phyloP scores from a whole-genome alignment of 2,113 vertebrate species.

The Monarcha castaneiventris region DNA sequence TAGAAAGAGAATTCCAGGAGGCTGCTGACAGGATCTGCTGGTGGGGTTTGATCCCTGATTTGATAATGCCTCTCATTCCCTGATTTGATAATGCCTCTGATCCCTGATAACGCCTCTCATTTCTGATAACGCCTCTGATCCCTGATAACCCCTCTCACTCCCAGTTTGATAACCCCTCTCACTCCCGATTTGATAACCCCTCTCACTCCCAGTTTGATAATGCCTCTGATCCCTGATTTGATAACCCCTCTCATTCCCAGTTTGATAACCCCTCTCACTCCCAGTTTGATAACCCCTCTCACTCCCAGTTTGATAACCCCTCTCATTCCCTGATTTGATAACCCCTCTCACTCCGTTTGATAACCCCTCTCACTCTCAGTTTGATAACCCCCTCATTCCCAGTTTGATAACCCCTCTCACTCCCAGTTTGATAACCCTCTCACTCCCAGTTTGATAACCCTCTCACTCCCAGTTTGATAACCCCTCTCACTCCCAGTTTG shows the following conservation, averaged over 20 bases:
- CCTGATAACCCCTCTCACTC: not conserved
- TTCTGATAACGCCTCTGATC: not conserved
- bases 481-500: rapidly evolving
- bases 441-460: not conserved
- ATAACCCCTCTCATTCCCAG: not conserved
- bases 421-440: rapidly evolving
- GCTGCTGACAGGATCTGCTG: not conserved
- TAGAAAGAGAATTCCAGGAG: not conserved
- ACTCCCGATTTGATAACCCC: not conserved
- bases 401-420: too few species aligned
- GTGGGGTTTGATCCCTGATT: not conserved
- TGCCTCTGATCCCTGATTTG: not conserved
- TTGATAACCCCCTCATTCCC: not conserved
- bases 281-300: not conserved
- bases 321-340: not conserved
- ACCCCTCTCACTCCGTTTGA: too few species aligned
- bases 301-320: too few species aligned
- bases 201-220: not conserved
- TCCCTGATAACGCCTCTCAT: too few species aligned
- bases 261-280: too few species aligned
- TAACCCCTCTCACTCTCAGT: too few species aligned
- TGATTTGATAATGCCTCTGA: not conserved
- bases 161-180: not conserved
- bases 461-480: too few species aligned
- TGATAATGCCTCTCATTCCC: not conserved